phyloP scores from a whole-genome alignment of 2,888 invertebrate species.

The Lycocerus yunnanus region DNA sequence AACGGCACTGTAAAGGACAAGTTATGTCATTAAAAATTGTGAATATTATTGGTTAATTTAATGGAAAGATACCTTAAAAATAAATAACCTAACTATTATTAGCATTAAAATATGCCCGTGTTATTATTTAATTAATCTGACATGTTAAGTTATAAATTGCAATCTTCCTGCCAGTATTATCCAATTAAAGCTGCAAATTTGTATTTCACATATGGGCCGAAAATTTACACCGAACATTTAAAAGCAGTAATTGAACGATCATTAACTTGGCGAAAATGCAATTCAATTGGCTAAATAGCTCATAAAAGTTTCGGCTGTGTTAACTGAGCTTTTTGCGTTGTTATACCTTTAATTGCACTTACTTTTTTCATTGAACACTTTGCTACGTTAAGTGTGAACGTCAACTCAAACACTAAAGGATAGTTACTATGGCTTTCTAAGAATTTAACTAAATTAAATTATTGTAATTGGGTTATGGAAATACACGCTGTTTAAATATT shows the following conservation, averaged over 20 bases:
- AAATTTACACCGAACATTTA: background rate
- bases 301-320: background rate
- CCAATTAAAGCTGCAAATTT: background rate
- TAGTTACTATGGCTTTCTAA: background rate
- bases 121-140: background rate
- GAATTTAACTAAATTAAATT: background rate
- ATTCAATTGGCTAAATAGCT: background rate
- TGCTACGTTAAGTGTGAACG: background rate
- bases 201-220: background rate
- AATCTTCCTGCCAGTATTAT: conserved; percentile 3
- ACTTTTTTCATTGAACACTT: background rate
- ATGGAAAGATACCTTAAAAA: background rate
- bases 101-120: background rate
- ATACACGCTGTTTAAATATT: background rate
- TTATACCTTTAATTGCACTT: background rate
- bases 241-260: background rate
- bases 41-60: background rate
- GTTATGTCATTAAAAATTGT: background rate
- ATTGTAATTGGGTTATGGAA: background rate
- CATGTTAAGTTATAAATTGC: background rate
- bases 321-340: background rate
- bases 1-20: background rate
- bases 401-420: background rate
- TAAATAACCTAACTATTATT: background rate
- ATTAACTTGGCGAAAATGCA: background rate